Conservation (phyloP, 2,888 invertebrate species). For the Tenthredo mesomela region DNA sequence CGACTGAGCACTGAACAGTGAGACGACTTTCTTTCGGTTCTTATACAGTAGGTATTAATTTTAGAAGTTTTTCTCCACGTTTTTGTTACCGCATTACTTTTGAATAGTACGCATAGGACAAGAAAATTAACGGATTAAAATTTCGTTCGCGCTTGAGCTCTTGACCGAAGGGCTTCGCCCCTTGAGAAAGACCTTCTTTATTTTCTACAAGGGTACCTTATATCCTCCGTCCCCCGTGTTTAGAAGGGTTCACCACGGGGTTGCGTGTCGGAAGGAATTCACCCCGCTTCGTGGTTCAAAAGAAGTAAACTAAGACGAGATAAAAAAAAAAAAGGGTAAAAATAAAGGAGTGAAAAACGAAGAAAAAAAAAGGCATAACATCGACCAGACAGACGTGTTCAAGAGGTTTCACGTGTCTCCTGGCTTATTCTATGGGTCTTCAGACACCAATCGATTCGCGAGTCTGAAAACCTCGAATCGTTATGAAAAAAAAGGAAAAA, state of each 20-base stretch:
- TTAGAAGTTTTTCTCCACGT: background rate
- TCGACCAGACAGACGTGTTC: constrained; percentile 11
- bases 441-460: background rate
- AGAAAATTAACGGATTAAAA: background rate
- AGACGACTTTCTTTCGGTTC: background rate
- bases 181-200: constrained; percentile 8
- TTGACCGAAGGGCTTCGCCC: constrained; percentile 35
- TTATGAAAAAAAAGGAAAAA: background rate
- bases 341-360: background rate
- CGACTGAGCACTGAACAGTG: background rate
- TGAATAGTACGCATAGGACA: background rate
- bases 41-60: background rate
- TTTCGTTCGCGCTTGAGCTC: constrained; percentile 31
- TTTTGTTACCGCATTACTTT: background rate
- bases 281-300: constrained; percentile 49
- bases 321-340: constrained; percentile 45
- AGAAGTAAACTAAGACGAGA: constrained; percentile 52
- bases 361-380: background rate
- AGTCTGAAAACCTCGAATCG: background rate
- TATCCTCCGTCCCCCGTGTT: constrained; percentile 32
- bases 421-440: background rate
- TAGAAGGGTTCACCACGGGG: constrained; percentile 51
- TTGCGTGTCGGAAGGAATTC: constrained; percentile 57
- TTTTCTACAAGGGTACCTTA: constrained; percentile 55
- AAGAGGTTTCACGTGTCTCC: constrained; percentile 38